Base-by-base conservation (phyloP, 2,797 vertebrate genomes). In the Pseudopleuronectes americanus region DNA sequence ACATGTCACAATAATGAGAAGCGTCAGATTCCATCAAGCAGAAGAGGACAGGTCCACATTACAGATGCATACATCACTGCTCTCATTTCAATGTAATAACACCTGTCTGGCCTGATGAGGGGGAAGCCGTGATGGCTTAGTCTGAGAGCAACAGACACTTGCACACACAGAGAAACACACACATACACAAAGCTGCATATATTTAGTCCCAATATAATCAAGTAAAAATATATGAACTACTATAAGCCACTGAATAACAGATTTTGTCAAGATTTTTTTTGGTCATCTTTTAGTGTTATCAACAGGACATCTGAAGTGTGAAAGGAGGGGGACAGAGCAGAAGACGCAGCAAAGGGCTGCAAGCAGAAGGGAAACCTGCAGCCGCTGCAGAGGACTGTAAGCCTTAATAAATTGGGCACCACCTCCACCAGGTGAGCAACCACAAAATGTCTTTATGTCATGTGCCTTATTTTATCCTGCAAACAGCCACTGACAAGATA, bases 1-100 rank as follows among this genome's bases (percentile, higher is more conserved):
- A 81, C 43, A 14, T 48, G 57, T 89, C 86, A 81, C 61, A 53
- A 76, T 92, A 92, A 92, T 90, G 85, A 90, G 86, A 87, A 71
- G 84, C 66, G 84, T 88, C 86, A 87, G 84, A 69, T 87, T 84
- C 85, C 85, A 91, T 91, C 88, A 90, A 88, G 89, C 88, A 83
- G 84, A 87, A 85, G 88, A 86, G 77, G 84, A 91, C 87, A 90
- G 88, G 86, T 83, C 86, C 87, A 90, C 90, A 93, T 91, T 91
- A 91, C 85, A 89, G 79, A 90, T 87, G 90, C 89, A 92, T 90
- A 91, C 89, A 91, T 90, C 92, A 90, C 77, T 82, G 85, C 86
- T 83, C 90, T 85, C 90, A 90, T 92, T 89, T 90, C 89, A 89
- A 85, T 84, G 88, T 90, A 92, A 93, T 93, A 91, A 93, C 89